Percentiles rank a stretch among this genome's conserved stretches.
Evolutionary conservation across 2,888 invertebrate species (phyloP).

Genomic region (Cybosia mesomella): DNA sequence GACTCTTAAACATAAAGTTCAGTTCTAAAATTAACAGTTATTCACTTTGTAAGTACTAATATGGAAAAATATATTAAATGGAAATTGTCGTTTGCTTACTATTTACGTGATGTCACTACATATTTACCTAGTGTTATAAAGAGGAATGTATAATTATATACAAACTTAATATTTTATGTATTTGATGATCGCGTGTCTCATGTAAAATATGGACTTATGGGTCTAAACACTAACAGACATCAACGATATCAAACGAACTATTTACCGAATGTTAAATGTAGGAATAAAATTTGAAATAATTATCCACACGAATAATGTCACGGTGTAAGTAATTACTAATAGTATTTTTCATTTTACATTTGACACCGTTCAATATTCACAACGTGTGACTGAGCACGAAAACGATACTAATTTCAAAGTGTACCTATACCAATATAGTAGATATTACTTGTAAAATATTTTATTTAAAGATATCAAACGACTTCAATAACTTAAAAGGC

Average conservation of each 20-base stretch:
- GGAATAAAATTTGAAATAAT: neutral
- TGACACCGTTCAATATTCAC: neutral
- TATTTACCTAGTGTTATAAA: neutral
- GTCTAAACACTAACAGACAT: neutral
- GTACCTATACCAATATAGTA: neutral
- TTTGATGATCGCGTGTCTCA: constrained; percentile 1
- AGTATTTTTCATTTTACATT: neutral
- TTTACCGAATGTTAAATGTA: neutral
- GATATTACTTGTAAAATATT: too few species aligned
- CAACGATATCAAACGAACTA: neutral
- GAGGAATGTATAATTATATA: neutral
- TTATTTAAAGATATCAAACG: too few species aligned
- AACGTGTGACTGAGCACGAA: neutral
- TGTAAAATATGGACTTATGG: neutral
- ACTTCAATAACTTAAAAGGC: too few species aligned
- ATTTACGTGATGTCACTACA: too few species aligned
- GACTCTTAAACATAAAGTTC: too few species aligned
- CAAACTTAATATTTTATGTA: neutral
- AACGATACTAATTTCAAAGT: neutral
- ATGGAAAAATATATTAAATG: too few species aligned
- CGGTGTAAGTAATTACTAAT: neutral
- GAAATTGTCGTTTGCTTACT: too few species aligned
- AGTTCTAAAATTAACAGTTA: too few species aligned
- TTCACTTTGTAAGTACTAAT: too few species aligned
- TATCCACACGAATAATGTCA: constrained; percentile 12